Percentiles rank a stretch among this genome's conserved stretches.
Evolutionary conservation across 2,888 invertebrate genomes (phyloP).

Genomic region (Notodonta ziczac): DNA sequence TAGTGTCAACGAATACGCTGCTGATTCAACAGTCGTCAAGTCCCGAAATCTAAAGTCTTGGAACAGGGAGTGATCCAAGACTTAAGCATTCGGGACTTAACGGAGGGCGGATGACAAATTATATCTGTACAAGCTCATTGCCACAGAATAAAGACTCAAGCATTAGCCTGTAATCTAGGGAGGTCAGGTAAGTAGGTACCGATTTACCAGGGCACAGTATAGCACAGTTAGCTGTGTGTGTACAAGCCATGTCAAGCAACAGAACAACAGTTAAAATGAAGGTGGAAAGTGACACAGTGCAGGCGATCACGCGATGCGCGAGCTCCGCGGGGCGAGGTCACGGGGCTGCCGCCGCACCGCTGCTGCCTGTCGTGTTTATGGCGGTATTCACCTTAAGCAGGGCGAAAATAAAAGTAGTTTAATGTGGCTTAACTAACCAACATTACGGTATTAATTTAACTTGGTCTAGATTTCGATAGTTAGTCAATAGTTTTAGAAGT

Average conservation of each 20-base stretch:
- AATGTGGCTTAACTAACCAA: not conserved
- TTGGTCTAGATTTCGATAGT: no score
- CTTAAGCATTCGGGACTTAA: no score
- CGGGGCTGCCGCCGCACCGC: not conserved
- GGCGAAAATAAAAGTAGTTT: not conserved
- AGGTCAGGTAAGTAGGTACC: no score
- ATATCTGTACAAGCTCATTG: no score
- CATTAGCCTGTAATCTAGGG: no score
- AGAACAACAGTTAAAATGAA: conserved; percentile 2
- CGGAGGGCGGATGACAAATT: no score
- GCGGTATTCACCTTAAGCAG: not conserved
- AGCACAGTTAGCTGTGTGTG: not conserved
- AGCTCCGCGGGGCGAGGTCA: not conserved
- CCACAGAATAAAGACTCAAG: no score
- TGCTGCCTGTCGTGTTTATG: not conserved
- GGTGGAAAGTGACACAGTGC: conserved; percentile 1
- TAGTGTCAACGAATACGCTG: no score
- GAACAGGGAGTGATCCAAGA: no score
- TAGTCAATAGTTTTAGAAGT: no score
- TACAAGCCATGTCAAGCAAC: not conserved
- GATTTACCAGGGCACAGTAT: not conserved
- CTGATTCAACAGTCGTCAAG: no score
- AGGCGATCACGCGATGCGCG: not conserved
- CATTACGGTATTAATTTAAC: not conserved
- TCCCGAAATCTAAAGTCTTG: no score